These are phyloP conservation scores for Hypotaenidia okinawae DNA, from an alignment of 2,797 vertebrate genomes.

Conservation along the genomic window DNA sequence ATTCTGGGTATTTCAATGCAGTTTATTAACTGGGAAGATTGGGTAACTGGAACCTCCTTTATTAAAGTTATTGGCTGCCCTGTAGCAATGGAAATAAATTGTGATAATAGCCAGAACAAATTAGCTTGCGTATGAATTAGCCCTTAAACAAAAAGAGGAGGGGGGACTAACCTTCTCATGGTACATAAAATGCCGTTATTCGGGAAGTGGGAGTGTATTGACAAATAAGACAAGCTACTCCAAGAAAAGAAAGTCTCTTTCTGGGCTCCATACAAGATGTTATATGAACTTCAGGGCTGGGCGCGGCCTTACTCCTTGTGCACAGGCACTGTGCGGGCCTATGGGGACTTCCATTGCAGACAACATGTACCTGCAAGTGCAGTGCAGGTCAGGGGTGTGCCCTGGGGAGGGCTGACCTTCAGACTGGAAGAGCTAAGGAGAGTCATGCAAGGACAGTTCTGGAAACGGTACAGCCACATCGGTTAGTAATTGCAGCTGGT, in stretches of 20 bases:
- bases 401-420: not conserved
- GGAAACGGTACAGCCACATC: not conserved
- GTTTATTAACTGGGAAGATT: slow-evolving; percentile 76
- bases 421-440: not conserved
- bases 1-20: slow-evolving; percentile 63
- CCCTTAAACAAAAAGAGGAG: slow-evolving; percentile 51
- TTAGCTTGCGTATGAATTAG: slow-evolving; percentile 71
- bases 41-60: slow-evolving; percentile 72
- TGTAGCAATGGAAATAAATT: slow-evolving; percentile 70
- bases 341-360: not conserved
- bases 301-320: not conserved
- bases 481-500: not conserved
- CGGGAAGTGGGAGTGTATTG: not conserved
- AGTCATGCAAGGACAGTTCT: not conserved
- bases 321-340: not conserved
- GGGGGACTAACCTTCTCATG: not conserved
- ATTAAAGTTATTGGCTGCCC: slow-evolving; percentile 75
- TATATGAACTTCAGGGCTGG: not conserved
- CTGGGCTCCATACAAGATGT: not conserved
- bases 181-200: slow-evolving; percentile 31
- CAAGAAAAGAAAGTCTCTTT: not conserved
- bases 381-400: not conserved
- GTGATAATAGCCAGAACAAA: slow-evolving; percentile 76
- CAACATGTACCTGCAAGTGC: not conserved
- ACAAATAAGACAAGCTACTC: slow-evolving; percentile 12